Base-by-base conservation (phyloP, 2,113 vertebrate species). In the Antechinus stuartii region DNA sequence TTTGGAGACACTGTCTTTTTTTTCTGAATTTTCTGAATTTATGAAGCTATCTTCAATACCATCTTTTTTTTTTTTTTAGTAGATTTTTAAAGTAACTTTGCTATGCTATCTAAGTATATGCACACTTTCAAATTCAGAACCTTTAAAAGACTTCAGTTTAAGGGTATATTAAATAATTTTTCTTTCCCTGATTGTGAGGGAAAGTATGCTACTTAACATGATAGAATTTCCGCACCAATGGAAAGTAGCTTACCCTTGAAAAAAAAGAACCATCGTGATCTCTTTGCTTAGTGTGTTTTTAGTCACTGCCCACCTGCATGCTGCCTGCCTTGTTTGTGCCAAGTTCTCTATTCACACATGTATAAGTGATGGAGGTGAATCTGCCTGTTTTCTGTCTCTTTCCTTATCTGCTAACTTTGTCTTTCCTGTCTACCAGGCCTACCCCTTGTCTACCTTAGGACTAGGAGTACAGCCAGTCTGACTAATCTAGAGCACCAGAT, bases 391-490 rank as follows among this genome's bases (percentile, higher is more conserved):
- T 50, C 91, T 95, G 56, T 93, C 54, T 3, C 84, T 97, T 95
- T 97, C 96, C 98, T 98, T 91, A 96, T 92, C 96, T 96, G 98
- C 98, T 99, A 99, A 99, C 98, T 98, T 97, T 99, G 95, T 99
- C 98, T 99, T 97, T 99, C 98, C 99, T 99, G 99, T 99, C 99
- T 98, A 98, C 99, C 99, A 99, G 99, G 99, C 99, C 99, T 99
- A 96, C 99, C 99, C 99, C 99, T 99, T 98, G 99, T 99, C 99
- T 99, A 99, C 99, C 99, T 99, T 99, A 99, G 99, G 99, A 99
- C 99, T 99, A 99, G 99, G 98, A 99, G 99, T 98, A 99, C 99
- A 98, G 99, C 99, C 99, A 99, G 99, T 99, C 98, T 99, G 99
- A 99, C 99, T 99, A 99, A 99, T 98, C 99, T 99, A 98, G 99